Evolutionary conservation across 2,888 invertebrate genomes (phyloP).

Genomic region (Drosophila phalerata): DNA sequence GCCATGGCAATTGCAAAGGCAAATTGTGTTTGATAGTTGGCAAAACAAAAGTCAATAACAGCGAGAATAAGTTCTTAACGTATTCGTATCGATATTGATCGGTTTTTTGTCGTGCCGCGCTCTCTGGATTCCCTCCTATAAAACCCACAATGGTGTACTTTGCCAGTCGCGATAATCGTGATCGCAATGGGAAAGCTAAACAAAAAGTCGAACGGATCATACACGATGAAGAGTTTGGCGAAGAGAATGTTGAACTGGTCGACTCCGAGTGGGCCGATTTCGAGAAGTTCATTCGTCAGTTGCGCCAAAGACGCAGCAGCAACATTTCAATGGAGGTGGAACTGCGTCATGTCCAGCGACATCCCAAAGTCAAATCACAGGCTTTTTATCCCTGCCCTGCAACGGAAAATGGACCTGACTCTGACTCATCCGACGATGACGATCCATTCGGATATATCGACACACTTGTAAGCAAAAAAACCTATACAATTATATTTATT

Average conservation of each 20-base stretch:
- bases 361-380: constrained; percentile 83
- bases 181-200: constrained; percentile 63
- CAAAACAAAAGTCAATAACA: background rate
- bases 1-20: constrained; percentile 37
- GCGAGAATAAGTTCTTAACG: constrained; percentile 11
- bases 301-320: constrained; percentile 83
- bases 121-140: background rate
- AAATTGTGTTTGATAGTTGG: constrained; percentile 28
- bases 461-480: constrained; percentile 83
- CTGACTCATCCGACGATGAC: constrained; percentile 83
- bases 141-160: constrained; percentile 65
- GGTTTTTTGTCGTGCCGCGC: constrained; percentile 9
- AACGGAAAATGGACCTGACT: constrained; percentile 82
- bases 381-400: constrained; percentile 85
- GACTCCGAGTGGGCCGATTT: constrained; percentile 86
- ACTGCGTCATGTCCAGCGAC: constrained; percentile 79
- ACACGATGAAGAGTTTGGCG: constrained; percentile 85
- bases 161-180: constrained; percentile 71
- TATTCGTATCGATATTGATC: constrained; percentile 32
- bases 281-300: constrained; percentile 84
- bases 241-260: constrained; percentile 85
- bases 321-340: constrained; percentile 84
- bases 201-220: constrained; percentile 79
- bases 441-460: constrained; percentile 85
- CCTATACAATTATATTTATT: background rate